Conservation (phyloP, 2,888 invertebrate species). For the Ormyrus pomaceus region DNA sequence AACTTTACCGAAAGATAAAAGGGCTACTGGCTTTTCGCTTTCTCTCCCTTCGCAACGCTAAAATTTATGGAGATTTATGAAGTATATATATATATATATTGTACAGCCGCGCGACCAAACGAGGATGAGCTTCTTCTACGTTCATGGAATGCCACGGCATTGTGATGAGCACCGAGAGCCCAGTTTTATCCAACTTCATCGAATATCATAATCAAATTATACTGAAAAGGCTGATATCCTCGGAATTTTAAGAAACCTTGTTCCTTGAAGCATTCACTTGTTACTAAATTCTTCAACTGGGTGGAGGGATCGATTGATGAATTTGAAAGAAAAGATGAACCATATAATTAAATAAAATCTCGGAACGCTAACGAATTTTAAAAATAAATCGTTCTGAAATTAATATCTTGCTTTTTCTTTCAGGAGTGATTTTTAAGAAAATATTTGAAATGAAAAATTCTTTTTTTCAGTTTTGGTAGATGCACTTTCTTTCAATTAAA, state of each 20-base stretch:
- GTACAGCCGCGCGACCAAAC: too few species aligned
- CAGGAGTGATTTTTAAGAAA: too few species aligned
- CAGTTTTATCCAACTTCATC: neutral
- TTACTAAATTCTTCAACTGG: too few species aligned
- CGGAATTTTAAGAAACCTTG: neutral
- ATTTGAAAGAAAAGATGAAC: neutral
- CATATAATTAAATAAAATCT: neutral
- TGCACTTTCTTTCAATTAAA: too few species aligned
- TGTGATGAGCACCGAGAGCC: neutral
- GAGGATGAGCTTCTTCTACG: neutral
- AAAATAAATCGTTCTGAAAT: neutral
- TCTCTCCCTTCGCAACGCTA: neutral
- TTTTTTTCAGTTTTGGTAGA: too few species aligned
- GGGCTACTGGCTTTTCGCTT: too few species aligned
- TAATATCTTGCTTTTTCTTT: too few species aligned
- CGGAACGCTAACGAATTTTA: neutral
- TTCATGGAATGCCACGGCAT: neutral
- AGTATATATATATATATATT: neutral
- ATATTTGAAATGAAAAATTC: too few species aligned
- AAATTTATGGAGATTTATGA: slow-evolving; percentile 35
- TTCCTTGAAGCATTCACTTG: too few species aligned
- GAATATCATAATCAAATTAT: neutral
- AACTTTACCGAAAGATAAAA: too few species aligned
- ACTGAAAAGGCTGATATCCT: neutral
- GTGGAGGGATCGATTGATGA: neutral